A percentile compares a stretch with the other conserved stretches of the same genome.
phyloP scores from a whole-genome alignment of 2,113 vertebrate species.

The Atherinomorus stipes region DNA sequence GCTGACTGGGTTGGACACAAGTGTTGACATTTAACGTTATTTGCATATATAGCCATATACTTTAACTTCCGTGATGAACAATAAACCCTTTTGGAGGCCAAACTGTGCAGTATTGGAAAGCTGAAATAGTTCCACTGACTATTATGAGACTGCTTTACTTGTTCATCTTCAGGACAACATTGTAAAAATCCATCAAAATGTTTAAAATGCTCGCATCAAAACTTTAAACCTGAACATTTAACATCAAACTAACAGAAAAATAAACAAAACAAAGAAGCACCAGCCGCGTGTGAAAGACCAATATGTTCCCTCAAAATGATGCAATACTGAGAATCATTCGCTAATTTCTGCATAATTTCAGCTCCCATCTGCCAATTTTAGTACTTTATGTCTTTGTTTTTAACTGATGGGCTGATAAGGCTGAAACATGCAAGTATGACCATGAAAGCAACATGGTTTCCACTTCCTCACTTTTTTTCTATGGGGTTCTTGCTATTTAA shows the following conservation, averaged over 20 bases:
- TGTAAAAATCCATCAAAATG: not conserved
- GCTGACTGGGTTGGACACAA: not conserved
- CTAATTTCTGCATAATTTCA: too few species aligned
- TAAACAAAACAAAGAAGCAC: too few species aligned
- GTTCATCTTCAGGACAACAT: not conserved
- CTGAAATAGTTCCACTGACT: not conserved
- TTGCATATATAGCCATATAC: not conserved
- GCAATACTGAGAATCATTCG: too few species aligned
- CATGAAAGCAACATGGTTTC: slow-evolving; percentile 26
- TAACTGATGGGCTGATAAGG: too few species aligned
- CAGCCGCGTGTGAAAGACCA: too few species aligned
- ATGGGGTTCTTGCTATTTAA: not conserved
- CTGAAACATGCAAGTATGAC: slow-evolving; percentile 13
- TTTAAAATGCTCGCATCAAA: not conserved
- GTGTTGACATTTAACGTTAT: not conserved
- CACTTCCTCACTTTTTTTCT: slow-evolving; percentile 35
- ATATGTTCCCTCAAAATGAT: not conserved
- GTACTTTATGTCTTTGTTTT: slow-evolving; percentile 10
- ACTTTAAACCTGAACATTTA: too few species aligned
- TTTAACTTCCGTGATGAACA: not conserved
- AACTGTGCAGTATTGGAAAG: not conserved
- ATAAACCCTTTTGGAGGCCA: not conserved
- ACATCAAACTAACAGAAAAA: too few species aligned
- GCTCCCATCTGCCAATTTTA: slow-evolving; percentile 9
- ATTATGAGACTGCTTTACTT: too few species aligned